These are phyloP conservation scores for Hippoglossus stenolepis DNA, from an alignment of 2,113 vertebrate genomes.

Conservation along the genomic window DNA sequence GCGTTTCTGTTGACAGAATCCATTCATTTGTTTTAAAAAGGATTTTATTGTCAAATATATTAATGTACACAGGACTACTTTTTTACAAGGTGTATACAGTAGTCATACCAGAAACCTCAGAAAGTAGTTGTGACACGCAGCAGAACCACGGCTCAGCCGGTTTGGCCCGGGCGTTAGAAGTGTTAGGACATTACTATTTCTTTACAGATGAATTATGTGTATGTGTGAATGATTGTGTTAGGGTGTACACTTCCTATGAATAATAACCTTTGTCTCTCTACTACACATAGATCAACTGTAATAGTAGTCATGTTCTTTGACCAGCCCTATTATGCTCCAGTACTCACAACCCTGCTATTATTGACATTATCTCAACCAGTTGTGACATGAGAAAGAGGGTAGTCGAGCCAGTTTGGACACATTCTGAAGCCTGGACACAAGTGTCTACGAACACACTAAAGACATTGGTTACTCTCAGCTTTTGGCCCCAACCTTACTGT, in stretches of 20 bases:
- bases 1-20: too few species aligned
- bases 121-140: background rate
- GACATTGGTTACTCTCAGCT: background rate
- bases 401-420: slow-evolving; percentile 51
- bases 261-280: slow-evolving; percentile 9
- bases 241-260: slow-evolving; percentile 3
- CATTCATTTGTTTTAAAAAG: too few species aligned
- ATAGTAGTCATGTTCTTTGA: slow-evolving; percentile 2
- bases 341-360: slow-evolving; percentile 16
- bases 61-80: too few species aligned
- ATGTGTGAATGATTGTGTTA: slow-evolving; percentile 12
- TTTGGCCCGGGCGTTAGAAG: background rate
- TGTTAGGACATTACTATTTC: background rate
- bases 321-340: slow-evolving; percentile 10
- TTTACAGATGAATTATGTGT: slow-evolving; percentile 5
- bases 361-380: slow-evolving; percentile 4
- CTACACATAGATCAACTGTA: slow-evolving; percentile 21
- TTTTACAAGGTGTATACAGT: too few species aligned
- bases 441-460: background rate
- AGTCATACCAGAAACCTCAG: background rate
- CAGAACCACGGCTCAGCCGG: too few species aligned
- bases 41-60: too few species aligned
- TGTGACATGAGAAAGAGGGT: slow-evolving; percentile 23
- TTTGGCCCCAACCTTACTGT: background rate
- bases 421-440: slow-evolving; percentile 26